Conservation (phyloP, 2,113 vertebrate genomes). For the Engystomops pustulosus region DNA sequence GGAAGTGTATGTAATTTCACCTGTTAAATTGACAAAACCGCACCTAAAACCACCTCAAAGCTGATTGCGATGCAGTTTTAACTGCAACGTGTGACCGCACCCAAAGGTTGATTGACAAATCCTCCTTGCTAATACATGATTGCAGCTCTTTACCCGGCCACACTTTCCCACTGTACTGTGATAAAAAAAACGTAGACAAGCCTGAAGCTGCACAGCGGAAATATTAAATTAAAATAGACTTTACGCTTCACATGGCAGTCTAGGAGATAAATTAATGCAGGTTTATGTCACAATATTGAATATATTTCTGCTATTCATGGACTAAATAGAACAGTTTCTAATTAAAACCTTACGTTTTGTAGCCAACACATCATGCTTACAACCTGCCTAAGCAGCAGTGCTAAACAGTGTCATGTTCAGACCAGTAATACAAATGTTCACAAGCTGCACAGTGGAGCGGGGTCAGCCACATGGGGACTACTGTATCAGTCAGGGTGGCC, state of each 20-base stretch:
- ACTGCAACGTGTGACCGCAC: too few relatives aligned
- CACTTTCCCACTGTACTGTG: too few relatives aligned
- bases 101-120: too few relatives aligned
- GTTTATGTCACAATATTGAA: slow-evolving; percentile 46
- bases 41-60: too few relatives aligned
- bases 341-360: slow-evolving; percentile 36
- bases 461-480: background rate
- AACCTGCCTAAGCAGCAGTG: slow-evolving; percentile 1
- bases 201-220: background rate
- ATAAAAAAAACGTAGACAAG: background rate
- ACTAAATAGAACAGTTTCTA: background rate
- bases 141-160: too few relatives aligned
- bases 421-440: background rate
- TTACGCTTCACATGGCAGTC: background rate
- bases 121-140: too few relatives aligned
- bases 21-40: too few relatives aligned
- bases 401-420: background rate
- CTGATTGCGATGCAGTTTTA: too few relatives aligned
- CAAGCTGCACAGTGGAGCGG: background rate
- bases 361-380: background rate
- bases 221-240: background rate
- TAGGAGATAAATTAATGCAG: background rate
- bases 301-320: slow-evolving; percentile 1
- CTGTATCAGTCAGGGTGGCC: background rate
- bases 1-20: too few relatives aligned